Evolutionary conservation across 2,888 invertebrate genomes (phyloP).

Genomic region (Lymantria dispar): DNA sequence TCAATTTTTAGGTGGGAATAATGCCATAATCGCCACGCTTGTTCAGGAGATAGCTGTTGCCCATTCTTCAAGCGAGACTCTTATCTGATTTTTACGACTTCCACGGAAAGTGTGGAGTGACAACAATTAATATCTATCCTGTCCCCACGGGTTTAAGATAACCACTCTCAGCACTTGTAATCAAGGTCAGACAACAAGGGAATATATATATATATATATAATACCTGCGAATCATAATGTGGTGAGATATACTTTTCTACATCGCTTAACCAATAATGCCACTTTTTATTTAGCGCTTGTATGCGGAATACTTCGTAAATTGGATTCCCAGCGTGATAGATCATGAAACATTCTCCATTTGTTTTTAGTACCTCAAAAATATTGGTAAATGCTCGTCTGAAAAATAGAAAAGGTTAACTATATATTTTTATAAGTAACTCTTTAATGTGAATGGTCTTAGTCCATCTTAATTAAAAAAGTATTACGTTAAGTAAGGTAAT

Average conservation of each 20-base stretch:
- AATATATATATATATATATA: too few species aligned
- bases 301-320: constrained; percentile 86
- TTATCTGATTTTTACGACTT: too few species aligned
- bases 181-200: neutral
- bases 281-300: constrained; percentile 73
- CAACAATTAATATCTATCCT: too few species aligned
- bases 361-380: constrained; percentile 85
- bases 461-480: too few species aligned
- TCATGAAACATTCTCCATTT: constrained; percentile 85
- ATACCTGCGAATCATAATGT: constrained; percentile 74
- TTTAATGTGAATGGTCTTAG: too few species aligned
- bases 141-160: too few species aligned
- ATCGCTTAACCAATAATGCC: constrained; percentile 85
- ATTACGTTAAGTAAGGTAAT: too few species aligned
- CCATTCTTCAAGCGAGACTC: too few species aligned
- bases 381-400: constrained; percentile 79
- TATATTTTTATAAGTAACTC: neutral
- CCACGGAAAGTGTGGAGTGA: too few species aligned
- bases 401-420: constrained; percentile 25
- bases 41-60: too few species aligned
- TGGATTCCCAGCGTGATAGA: constrained; percentile 86
- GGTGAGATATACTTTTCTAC: constrained; percentile 85
- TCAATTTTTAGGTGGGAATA: too few species aligned
- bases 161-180: neutral
- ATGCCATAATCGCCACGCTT: too few species aligned